Conservation (phyloP, 35 echinoderm and acorn worm species). For the Holothuria glaberrima region DNA sequence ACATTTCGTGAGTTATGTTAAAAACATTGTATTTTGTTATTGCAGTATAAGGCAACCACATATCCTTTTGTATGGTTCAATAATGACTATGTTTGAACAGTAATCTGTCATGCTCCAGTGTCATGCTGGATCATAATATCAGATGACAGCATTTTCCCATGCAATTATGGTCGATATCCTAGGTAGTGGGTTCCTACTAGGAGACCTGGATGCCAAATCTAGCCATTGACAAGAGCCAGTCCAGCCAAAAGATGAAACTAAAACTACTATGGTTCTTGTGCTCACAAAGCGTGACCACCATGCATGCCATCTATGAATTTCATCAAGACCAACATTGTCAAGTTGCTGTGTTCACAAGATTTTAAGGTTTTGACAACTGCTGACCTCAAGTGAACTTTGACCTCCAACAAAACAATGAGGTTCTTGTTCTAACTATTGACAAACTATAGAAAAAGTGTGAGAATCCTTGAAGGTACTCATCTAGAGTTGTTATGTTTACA, state of each 20-base stretch:
- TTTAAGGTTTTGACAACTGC: too few species aligned
- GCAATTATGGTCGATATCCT: too few species aligned
- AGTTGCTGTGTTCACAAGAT: too few species aligned
- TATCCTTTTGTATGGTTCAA: too few species aligned
- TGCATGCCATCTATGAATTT: too few species aligned
- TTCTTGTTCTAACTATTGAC: not conserved
- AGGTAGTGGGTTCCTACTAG: not conserved
- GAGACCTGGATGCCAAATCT: not conserved
- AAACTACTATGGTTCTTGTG: not conserved
- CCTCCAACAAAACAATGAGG: not conserved
- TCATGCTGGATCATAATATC: not conserved
- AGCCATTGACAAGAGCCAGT: slow-evolving; percentile 2
- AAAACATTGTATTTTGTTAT: not conserved
- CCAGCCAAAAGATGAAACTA: too few species aligned
- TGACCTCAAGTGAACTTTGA: too few species aligned
- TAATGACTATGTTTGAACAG: not conserved
- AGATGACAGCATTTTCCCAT: not conserved
- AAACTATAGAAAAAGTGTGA: not conserved
- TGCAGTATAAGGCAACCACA: too few species aligned
- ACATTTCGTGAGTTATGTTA: not conserved
- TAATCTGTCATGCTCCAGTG: not conserved
- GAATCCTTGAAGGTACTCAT: not conserved
- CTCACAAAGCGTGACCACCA: not conserved
- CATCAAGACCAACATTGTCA: too few species aligned
- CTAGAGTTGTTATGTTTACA: not conserved